Base-by-base conservation (phyloP, 2,113 vertebrate genomes). In the Channa maculata region DNA sequence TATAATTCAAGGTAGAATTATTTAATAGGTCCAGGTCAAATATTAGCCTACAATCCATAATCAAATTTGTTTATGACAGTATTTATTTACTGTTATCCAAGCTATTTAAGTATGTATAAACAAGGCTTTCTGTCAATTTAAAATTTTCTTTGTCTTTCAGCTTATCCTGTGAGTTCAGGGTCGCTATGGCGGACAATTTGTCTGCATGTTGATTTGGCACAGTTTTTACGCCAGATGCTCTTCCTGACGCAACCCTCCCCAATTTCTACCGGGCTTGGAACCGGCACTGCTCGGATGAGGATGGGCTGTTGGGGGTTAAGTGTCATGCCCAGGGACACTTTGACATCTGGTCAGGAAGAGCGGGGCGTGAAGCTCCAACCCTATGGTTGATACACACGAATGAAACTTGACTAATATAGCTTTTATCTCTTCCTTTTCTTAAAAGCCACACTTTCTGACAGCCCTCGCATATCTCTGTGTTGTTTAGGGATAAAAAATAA, bases 381-480 rank as follows among this genome's bases (percentile, higher is more conserved):
- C 24, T 24, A 24, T 24, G 24, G 24, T 1, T 24, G 1, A 24
- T 65, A 61, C 24, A 63, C 62, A 82, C 53, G 63, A 58, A 79
- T 38, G 36, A 7, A 50, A 34, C 15, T 51, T 55, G 49, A 79
- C 67, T 62, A 51, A 79, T 77, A 74, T 65, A 66, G 60, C 62
- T 71, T 70, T 46, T 41, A 64, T 77, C 60, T 10, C 50, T 64
- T 62, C 63, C 59, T 51, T 66, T 79, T 33, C 39, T 39, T 39
- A 52, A 5, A 55, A 78, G 53, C 41, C 41, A 54, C 53, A 51
- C 11, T 54, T 65, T 75, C 71, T 61, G 59, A 66, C 62, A 71
- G 36, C 7, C 8, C 2, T 6, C 14, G 9, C 24, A 38, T 48
- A 62, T 55, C 38, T 55, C 24, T 37, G 14, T 3, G 1, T 59